Conservation (phyloP, 2,113 vertebrate genomes). For the Sitta europaea region DNA sequence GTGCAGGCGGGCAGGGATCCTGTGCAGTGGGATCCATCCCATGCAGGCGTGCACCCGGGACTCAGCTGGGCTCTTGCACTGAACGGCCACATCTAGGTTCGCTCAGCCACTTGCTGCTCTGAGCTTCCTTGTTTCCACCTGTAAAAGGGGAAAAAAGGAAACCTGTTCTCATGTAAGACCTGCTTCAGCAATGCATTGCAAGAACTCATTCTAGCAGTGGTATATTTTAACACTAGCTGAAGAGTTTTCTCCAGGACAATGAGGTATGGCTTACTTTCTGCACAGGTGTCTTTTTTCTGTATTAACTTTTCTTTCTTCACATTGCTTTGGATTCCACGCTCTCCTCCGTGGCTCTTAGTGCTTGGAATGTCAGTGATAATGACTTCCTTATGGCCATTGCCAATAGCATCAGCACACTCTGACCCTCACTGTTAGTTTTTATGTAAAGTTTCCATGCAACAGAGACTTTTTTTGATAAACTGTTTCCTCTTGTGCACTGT, state of each 20-base stretch:
- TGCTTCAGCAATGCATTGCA: background rate
- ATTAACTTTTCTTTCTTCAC: background rate
- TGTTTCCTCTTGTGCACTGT: background rate
- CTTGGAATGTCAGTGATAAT: background rate
- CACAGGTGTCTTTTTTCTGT: background rate
- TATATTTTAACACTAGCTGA: fast-evolving
- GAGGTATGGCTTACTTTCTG: background rate
- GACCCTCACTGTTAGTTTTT: background rate
- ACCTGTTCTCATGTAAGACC: background rate
- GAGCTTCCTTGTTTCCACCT: background rate
- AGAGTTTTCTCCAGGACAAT: background rate
- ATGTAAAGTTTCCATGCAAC: background rate
- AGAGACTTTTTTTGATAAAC: background rate
- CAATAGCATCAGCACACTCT: background rate
- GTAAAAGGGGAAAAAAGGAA: background rate
- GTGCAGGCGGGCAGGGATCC: too few species aligned
- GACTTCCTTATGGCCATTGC: background rate
- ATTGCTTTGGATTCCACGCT: background rate
- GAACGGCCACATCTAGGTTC: fast-evolving
- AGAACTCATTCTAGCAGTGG: background rate
- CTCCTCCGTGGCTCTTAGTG: background rate
- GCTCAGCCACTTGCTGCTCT: background rate
- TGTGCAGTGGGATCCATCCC: fast-evolving
- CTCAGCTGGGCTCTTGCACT: too few species aligned
- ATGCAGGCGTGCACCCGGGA: fast-evolving